These are phyloP conservation scores for Pogonophryne albipinna DNA, from an alignment of 2,797 vertebrate species.

Conservation along the genomic window DNA sequence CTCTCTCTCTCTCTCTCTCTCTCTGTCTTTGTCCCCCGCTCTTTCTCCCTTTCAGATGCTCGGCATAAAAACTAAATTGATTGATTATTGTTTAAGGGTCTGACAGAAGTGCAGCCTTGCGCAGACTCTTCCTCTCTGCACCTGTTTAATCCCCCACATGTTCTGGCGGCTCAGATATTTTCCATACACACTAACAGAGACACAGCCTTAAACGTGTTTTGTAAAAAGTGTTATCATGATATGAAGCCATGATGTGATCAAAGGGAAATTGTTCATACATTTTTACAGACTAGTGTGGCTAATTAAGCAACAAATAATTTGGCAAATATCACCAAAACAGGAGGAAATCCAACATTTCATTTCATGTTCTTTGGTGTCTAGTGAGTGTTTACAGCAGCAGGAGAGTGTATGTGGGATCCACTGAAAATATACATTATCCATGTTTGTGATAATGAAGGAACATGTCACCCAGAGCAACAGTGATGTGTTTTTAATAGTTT, in stretches of 20 bases:
- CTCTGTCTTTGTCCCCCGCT: not conserved
- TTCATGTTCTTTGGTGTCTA: not conserved
- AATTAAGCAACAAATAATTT: not conserved
- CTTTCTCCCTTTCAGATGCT: slow-evolving; percentile 21
- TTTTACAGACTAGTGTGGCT: not conserved
- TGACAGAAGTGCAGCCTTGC: slow-evolving; percentile 39
- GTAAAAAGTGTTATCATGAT: not conserved
- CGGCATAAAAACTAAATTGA: slow-evolving; percentile 70
- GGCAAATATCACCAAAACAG: not conserved
- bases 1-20: slow-evolving; percentile 1
- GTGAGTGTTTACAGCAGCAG: slow-evolving; percentile 1
- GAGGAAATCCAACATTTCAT: not conserved
- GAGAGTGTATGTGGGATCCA: not conserved
- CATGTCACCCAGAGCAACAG: not conserved
- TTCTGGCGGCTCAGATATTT: not conserved
- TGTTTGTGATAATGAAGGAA: not conserved
- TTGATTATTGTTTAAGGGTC: slow-evolving; percentile 74
- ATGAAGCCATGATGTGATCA: not conserved
- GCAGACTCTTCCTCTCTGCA: slow-evolving; percentile 14
- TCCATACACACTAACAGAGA: not conserved
- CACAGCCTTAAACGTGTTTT: not conserved
- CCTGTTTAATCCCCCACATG: slow-evolving; percentile 2
- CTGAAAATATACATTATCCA: not conserved
- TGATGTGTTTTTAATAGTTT: not conserved
- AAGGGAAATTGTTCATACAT: not conserved